A percentile compares a stretch with the other conserved stretches of the same genome.
These are phyloP conservation scores for Ichneumon xanthorius DNA, from an alignment of 2,888 invertebrate species.

Conservation along the genomic window DNA sequence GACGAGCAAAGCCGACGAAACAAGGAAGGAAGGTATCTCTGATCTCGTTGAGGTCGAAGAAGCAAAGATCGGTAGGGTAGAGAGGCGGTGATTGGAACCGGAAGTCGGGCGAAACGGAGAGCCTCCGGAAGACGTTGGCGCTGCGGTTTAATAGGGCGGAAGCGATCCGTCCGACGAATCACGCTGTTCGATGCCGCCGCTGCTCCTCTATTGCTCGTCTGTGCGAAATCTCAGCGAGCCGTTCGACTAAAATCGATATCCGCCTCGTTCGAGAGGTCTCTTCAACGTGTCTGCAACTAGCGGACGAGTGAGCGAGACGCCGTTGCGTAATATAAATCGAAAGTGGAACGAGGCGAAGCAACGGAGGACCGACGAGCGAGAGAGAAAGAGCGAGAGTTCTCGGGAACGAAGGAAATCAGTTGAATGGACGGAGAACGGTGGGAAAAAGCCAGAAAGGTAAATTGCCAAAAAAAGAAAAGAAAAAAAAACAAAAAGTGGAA, in stretches of 20 bases:
- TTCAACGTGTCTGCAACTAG: constrained; percentile 55
- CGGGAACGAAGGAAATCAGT: constrained; percentile 14
- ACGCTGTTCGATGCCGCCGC: constrained; percentile 48
- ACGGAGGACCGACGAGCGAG: constrained; percentile 23
- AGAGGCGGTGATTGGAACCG: constrained; percentile 68
- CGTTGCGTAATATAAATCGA: constrained; percentile 52
- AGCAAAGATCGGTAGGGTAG: constrained; percentile 24
- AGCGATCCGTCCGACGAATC: constrained; percentile 70
- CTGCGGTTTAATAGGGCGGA: constrained; percentile 71
- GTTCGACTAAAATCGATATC: constrained; percentile 62
- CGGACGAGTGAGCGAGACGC: constrained; percentile 31
- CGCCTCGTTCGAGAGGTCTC: constrained; percentile 52
- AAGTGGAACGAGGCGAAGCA: constrained; percentile 34
- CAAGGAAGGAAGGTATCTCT: not conserved
- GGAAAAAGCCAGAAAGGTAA: constrained; percentile 56
- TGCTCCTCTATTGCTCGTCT: constrained; percentile 14
- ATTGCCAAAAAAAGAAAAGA: constrained; percentile 49
- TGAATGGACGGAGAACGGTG: constrained; percentile 1
- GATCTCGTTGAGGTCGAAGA: constrained; percentile 11
- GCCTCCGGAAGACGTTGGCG: constrained; percentile 69
- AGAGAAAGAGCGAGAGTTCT: constrained; percentile 3
- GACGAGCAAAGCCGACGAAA: not conserved
- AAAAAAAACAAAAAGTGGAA: constrained; percentile 19
- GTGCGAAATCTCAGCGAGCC: constrained; percentile 40
- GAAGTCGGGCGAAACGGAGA: constrained; percentile 65